These are phyloP conservation scores for Hoplostethus atlanticus DNA, from an alignment of 2,797 vertebrate genomes.

Conservation along the genomic window DNA sequence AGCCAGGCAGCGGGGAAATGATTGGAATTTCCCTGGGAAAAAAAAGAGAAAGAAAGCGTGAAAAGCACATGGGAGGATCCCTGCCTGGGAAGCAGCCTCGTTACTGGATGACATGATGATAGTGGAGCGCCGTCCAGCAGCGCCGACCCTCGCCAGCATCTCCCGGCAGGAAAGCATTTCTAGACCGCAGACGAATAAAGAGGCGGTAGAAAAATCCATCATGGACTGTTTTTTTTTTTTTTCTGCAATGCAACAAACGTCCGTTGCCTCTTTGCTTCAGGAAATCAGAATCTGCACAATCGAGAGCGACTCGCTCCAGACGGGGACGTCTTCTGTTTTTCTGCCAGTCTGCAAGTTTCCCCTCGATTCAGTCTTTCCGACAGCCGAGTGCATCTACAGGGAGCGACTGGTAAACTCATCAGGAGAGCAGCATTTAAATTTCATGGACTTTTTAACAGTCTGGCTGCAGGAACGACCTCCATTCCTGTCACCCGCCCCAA, in stretches of 20 bases:
- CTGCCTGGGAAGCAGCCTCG: slow-evolving; percentile 31
- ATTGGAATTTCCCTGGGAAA: slow-evolving; percentile 57
- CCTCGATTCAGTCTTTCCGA: slow-evolving; percentile 54
- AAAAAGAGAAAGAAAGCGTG: background rate
- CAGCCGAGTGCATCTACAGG: slow-evolving; percentile 30
- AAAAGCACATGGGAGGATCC: slow-evolving; percentile 35
- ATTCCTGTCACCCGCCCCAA: slow-evolving; percentile 33
- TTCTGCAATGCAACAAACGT: background rate
- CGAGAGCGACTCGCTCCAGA: slow-evolving; percentile 9
- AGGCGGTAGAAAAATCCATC: background rate
- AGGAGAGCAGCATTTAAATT: slow-evolving; percentile 40
- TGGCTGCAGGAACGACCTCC: slow-evolving; percentile 26
- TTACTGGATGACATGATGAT: slow-evolving; percentile 31
- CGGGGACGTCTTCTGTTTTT: slow-evolving; percentile 26
- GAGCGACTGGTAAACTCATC: slow-evolving; percentile 68
- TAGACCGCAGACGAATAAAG: slow-evolving; percentile 45
- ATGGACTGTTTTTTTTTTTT: too few relatives aligned
- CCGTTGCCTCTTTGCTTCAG: background rate
- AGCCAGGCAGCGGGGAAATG: slow-evolving; percentile 34
- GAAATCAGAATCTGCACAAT: slow-evolving; percentile 39
- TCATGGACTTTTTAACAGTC: slow-evolving; percentile 23
- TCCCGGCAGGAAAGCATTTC: slow-evolving; percentile 42
- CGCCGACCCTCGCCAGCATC: background rate
- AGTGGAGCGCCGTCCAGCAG: background rate
- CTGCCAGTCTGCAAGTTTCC: background rate